phyloP scores from a whole-genome alignment of 92 coral and sea anemone species.

The Paragorgia papillata region DNA sequence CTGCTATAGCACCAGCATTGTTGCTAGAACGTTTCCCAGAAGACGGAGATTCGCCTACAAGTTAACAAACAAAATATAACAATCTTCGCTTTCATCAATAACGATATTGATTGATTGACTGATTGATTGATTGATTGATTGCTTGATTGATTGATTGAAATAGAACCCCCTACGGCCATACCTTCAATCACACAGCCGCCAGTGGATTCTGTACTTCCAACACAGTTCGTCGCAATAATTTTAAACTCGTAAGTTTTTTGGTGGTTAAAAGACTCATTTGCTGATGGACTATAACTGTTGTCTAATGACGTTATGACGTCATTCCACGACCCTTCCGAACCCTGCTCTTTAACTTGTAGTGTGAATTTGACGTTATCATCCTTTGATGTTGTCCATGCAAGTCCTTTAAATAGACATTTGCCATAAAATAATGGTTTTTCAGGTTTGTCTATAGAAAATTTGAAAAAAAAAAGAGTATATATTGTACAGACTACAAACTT shows the following conservation, averaged over 20 bases:
- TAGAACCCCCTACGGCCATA: too few species aligned
- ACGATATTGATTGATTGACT: too few species aligned
- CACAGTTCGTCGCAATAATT: constrained; percentile 23
- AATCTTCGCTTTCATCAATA: background rate
- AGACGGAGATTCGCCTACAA: background rate
- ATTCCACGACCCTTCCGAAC: constrained; percentile 9
- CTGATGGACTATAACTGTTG: constrained; percentile 23
- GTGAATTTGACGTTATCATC: constrained; percentile 17
- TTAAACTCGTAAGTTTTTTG: constrained; percentile 15
- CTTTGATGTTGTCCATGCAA: constrained; percentile 3
- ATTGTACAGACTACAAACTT: too few species aligned
- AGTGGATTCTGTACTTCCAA: constrained; percentile 2
- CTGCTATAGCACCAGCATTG: constrained; percentile 35
- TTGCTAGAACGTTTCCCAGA: constrained; percentile 3
- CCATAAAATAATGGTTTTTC: constrained; percentile 10
- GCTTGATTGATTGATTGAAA: too few species aligned
- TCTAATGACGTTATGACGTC: constrained; percentile 12
- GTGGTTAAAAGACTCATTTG: constrained; percentile 13
- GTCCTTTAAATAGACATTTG: constrained; percentile 9
- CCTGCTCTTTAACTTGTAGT: constrained; percentile 4
- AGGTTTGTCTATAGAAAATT: constrained; percentile 7
- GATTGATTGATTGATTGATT: too few species aligned
- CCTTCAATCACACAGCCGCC: background rate
- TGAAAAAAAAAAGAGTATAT: too few species aligned
- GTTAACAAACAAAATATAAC: background rate